These are phyloP conservation scores for Drosophila anceps DNA, from an alignment of 2,888 invertebrate genomes.

Conservation along the genomic window DNA sequence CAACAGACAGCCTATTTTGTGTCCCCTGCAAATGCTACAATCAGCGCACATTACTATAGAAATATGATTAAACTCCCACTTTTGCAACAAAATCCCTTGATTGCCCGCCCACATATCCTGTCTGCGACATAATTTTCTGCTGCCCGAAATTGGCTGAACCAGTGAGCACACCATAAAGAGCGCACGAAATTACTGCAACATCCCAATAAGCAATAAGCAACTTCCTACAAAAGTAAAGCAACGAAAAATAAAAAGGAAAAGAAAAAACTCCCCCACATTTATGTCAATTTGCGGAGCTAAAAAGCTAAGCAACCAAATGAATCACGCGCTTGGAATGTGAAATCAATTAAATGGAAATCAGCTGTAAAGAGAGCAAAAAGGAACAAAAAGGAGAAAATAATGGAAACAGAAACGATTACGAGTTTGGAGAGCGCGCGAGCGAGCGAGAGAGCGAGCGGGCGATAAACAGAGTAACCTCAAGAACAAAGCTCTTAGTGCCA, in stretches of 20 bases:
- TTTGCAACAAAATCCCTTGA: background rate
- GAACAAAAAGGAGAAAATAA: background rate
- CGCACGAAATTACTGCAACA: constrained; percentile 12
- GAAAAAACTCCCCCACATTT: constrained; percentile 11
- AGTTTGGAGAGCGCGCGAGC: constrained; percentile 11
- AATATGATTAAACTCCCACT: constrained; percentile 1
- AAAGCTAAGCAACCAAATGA: constrained; percentile 42
- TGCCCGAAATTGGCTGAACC: constrained; percentile 17
- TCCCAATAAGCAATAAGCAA: constrained; percentile 9
- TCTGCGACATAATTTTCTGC: background rate
- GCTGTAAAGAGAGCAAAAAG: constrained; percentile 38
- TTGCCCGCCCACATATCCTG: constrained; percentile 19
- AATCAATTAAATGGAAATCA: constrained; percentile 72
- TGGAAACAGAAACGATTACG: constrained; percentile 29
- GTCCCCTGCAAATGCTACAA: background rate
- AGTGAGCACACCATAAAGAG: constrained; percentile 7
- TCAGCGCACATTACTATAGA: background rate
- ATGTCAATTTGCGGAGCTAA: constrained; percentile 19
- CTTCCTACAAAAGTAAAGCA: constrained; percentile 2
- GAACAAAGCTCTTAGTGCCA: constrained; percentile 21
- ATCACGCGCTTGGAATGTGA: constrained; percentile 63
- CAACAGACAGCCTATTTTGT: background rate
- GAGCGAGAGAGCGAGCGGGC: constrained; percentile 5
- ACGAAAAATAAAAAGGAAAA: background rate
- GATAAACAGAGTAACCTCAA: constrained; percentile 3